Conservation (phyloP, 2,888 invertebrate genomes). For the Xanthorhoe spadicearia region DNA sequence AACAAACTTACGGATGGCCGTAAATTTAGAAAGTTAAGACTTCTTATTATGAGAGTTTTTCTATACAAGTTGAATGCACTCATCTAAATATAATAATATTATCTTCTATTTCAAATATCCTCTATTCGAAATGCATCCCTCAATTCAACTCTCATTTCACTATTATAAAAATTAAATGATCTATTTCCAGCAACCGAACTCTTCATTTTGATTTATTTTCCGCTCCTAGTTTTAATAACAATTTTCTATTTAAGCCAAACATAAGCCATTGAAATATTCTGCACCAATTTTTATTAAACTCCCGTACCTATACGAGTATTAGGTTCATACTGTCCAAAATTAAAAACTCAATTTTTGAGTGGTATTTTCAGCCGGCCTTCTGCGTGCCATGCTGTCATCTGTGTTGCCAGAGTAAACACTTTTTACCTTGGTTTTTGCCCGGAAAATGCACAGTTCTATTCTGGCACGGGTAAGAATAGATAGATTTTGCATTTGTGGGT, state of each 20-base stretch:
- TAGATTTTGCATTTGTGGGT: not conserved
- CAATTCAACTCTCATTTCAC: too few relatives aligned
- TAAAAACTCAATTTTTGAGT: slow-evolving; percentile 11
- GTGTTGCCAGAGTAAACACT: slow-evolving; percentile 27
- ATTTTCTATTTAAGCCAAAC: not conserved
- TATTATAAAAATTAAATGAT: too few relatives aligned
- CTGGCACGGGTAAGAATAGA: slow-evolving; percentile 6
- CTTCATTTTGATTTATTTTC: too few relatives aligned
- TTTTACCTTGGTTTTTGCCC: slow-evolving; percentile 13
- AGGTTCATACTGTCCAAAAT: slow-evolving; percentile 3
- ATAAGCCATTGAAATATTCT: not conserved
- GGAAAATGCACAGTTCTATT: slow-evolving; percentile 29
- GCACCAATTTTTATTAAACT: slow-evolving; percentile 2
- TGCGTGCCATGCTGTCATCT: slow-evolving; percentile 24
- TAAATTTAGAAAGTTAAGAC: too few relatives aligned
- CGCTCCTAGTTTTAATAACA: too few relatives aligned
- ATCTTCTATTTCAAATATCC: too few relatives aligned
- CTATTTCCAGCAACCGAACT: too few relatives aligned
- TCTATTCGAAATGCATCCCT: too few relatives aligned
- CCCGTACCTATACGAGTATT: not conserved
- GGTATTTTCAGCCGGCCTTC: slow-evolving; percentile 24
- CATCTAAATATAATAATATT: too few relatives aligned
- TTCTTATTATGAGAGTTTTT: too few relatives aligned
- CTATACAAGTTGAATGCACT: too few relatives aligned
- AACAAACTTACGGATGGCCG: too few relatives aligned